Evolutionary conservation across 64 coral and sea anemone species (phyloP).

Genomic region (Actinia tenebrosa): DNA sequence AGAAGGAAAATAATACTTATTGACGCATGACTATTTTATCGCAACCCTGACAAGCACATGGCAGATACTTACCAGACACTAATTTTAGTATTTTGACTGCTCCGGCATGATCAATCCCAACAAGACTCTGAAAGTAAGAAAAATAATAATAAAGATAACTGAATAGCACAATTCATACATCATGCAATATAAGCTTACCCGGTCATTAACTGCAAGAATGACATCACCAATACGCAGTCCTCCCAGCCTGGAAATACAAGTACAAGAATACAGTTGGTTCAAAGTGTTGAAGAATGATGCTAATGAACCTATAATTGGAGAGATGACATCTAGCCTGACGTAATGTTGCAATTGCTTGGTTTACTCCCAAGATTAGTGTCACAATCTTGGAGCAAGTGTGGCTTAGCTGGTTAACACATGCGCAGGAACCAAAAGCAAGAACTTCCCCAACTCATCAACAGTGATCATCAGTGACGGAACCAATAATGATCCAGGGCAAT

Average conservation of each 20-base stretch:
- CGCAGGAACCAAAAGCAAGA: too few relatives aligned
- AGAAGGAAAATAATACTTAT: too few relatives aligned
- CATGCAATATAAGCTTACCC: constrained; percentile 25
- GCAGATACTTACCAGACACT: constrained; percentile 38
- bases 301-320: neutral
- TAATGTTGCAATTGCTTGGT: too few relatives aligned
- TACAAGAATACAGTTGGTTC: too few relatives aligned
- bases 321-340: too few relatives aligned
- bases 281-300: neutral
- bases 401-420: too few relatives aligned
- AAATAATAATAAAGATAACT: neutral
- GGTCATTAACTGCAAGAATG: constrained; percentile 81
- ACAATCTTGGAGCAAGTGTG: too few relatives aligned
- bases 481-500: too few relatives aligned
- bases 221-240: constrained; percentile 66
- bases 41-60: neutral
- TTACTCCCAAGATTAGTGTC: too few relatives aligned
- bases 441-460: too few relatives aligned
- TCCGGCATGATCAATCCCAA: constrained; percentile 64
- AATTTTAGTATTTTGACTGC: constrained; percentile 71
- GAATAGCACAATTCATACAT: neutral
- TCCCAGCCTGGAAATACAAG: constrained; percentile 39
- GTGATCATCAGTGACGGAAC: too few relatives aligned
- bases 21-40: too few relatives aligned
- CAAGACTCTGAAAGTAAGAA: constrained; percentile 50